Evolutionary conservation across 2,797 vertebrate genomes (phyloP).

Genomic region (Sebastes ruberrimus): DNA sequence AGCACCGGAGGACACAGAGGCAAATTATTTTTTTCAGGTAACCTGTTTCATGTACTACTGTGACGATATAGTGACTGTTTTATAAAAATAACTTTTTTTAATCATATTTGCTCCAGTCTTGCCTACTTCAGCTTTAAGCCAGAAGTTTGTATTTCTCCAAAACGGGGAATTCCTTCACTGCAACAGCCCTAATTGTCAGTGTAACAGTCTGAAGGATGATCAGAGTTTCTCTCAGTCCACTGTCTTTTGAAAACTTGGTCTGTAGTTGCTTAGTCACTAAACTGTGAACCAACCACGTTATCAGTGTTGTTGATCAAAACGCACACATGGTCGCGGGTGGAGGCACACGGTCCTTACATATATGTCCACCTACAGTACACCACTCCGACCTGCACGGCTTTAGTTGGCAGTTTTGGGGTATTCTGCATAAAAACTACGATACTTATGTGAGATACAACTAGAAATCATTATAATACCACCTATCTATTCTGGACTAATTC

Average conservation of each 20-base stretch:
- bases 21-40: too few species aligned
- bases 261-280: neutral
- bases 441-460: neutral
- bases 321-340: neutral
- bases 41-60: too few species aligned
- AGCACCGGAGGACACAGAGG: too few species aligned
- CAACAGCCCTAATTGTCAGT: neutral
- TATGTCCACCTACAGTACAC: neutral
- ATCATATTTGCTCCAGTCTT: too few species aligned
- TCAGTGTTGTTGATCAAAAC: neutral
- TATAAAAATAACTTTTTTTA: too few species aligned
- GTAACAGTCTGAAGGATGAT: neutral
- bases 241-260: neutral
- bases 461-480: neutral
- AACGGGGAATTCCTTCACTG: too few species aligned
- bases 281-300: neutral
- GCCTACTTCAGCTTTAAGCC: too few species aligned
- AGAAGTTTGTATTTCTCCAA: too few species aligned
- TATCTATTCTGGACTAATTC: neutral
- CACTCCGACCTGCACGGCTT: neutral
- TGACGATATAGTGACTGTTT: too few species aligned
- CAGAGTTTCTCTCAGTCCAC: neutral
- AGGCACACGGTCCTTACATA: neutral
- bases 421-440: neutral
- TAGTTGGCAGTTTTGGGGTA: neutral